Conservation (phyloP, 2,888 invertebrate genomes). For the Resseliella maxima region DNA sequence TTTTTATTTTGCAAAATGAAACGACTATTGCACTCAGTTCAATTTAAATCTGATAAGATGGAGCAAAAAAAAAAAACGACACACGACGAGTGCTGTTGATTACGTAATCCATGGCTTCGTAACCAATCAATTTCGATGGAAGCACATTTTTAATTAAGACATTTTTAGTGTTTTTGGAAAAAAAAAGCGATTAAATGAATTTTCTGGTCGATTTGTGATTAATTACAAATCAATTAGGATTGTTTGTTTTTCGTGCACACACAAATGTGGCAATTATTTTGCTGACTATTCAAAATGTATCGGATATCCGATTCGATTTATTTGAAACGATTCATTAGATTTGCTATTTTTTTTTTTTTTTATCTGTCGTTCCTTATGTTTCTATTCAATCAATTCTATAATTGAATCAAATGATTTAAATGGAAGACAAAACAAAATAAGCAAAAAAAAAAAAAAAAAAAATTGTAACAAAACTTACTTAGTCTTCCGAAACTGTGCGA, state of each 20-base stretch:
- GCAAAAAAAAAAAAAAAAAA: not conserved
- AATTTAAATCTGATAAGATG: not conserved
- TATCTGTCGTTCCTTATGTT: not conserved
- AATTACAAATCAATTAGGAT: conserved; percentile 13
- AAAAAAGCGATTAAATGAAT: not conserved
- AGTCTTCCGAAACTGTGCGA: conserved; percentile 96
- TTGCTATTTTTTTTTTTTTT: not conserved
- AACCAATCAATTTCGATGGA: conserved; percentile 12
- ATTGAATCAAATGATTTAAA: not conserved
- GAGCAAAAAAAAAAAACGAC: not conserved
- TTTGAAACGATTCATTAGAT: not conserved
- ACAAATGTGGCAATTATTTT: not conserved
- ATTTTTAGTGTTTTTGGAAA: not conserved
- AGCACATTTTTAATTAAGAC: conserved; percentile 4
- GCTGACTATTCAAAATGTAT: not conserved
- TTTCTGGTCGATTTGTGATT: conserved; percentile 16
- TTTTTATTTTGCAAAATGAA: not conserved
- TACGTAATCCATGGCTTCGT: not conserved
- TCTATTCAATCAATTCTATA: not conserved
- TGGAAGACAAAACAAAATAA: not conserved
- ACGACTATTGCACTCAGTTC: not conserved
- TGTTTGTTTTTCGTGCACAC: not conserved
- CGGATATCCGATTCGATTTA: not conserved
- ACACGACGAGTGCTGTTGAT: not conserved
- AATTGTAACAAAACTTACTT: conserved; percentile 76